Conservation (phyloP, 2,888 invertebrate species). For the Barypeithes pellucidus region DNA sequence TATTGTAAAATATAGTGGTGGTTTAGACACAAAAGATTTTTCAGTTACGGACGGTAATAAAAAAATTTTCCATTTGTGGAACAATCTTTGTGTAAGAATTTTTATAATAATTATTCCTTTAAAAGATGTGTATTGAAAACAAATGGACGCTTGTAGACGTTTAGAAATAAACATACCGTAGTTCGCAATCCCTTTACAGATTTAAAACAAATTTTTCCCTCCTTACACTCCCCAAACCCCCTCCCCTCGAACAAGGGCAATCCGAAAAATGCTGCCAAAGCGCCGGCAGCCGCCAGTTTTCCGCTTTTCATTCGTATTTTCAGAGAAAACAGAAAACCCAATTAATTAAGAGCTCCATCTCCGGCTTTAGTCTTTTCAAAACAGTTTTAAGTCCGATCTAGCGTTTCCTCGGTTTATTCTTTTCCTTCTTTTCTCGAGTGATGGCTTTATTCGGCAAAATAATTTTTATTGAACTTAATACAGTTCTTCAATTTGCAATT, state of each 20-base stretch:
- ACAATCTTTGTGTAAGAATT: too few species aligned
- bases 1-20: too few species aligned
- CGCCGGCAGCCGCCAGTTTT: slow-evolving; percentile 41
- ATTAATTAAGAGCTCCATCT: slow-evolving; percentile 71
- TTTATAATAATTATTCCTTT: too few species aligned
- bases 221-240: neutral
- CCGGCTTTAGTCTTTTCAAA: slow-evolving; percentile 64
- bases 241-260: neutral
- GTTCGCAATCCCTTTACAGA: neutral
- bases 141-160: too few species aligned
- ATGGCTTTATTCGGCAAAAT: slow-evolving; percentile 4
- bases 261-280: slow-evolving; percentile 12
- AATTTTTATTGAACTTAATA: too few species aligned
- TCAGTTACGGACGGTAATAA: too few species aligned
- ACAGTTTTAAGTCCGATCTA: slow-evolving; percentile 54
- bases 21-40: too few species aligned
- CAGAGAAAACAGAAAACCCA: slow-evolving; percentile 70
- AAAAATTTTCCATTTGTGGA: too few species aligned
- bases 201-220: neutral
- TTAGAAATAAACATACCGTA: neutral
- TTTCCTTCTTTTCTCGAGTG: slow-evolving; percentile 17
- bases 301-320: slow-evolving; percentile 64
- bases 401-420: slow-evolving; percentile 41
- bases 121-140: too few species aligned
- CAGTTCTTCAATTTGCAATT: too few species aligned